Conservation (phyloP, 1,140 invertebrate genomes). For the Drosophila insularis region DNA sequence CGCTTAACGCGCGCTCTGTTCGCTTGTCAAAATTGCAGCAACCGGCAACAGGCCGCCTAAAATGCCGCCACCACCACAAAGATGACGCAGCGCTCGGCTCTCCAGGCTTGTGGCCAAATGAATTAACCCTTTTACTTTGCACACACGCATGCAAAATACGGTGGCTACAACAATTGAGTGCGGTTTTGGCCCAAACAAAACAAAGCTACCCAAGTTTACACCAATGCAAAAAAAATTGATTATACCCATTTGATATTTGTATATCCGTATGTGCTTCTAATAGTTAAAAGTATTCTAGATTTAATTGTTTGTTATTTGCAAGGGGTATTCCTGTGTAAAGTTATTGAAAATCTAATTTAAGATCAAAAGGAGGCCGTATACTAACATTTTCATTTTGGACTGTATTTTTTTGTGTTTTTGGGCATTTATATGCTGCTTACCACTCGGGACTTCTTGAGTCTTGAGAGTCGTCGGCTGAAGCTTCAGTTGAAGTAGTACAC, state of each 20-base stretch:
- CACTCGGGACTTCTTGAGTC: conserved; percentile 47
- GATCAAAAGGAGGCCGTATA: background rate
- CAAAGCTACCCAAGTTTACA: conserved; percentile 18
- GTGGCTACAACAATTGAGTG: conserved; percentile 40
- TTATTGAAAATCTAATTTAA: background rate
- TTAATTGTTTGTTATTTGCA: background rate
- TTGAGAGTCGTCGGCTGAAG: conserved; percentile 31
- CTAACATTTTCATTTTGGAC: conserved; percentile 53
- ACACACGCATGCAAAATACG: conserved; percentile 34
- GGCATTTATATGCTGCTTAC: conserved; percentile 67
- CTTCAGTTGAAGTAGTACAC: conserved; percentile 17
- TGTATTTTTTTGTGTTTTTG: conserved; percentile 29
- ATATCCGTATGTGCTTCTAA: too few relatives aligned
- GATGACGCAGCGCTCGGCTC: conserved; percentile 59
- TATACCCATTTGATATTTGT: background rate
- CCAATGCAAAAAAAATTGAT: conserved; percentile 26
- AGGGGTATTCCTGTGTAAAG: background rate
- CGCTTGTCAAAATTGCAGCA: conserved; percentile 76
- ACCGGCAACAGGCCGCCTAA: background rate
- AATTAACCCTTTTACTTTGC: conserved; percentile 81
- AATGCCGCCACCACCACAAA: conserved; percentile 31
- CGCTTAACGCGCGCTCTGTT: conserved; percentile 67
- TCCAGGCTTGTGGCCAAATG: conserved; percentile 63
- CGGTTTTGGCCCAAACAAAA: conserved; percentile 30
- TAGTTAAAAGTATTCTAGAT: too few relatives aligned